Conservation (phyloP, 2,113 vertebrate genomes). For the Talpa occidentalis region DNA sequence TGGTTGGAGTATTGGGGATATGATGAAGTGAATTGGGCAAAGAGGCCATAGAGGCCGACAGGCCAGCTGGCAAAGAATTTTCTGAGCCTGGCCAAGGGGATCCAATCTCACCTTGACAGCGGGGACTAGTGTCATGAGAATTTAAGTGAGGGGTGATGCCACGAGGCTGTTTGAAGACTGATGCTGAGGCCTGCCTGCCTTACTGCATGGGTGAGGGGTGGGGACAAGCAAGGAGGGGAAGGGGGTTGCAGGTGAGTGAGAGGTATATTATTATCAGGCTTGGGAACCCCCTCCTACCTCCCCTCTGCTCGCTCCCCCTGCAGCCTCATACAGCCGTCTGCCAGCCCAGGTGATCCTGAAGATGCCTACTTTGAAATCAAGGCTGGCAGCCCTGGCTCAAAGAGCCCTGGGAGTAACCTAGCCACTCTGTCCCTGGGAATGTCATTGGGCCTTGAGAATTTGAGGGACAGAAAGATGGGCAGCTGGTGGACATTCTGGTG, state of each 20-base stretch:
- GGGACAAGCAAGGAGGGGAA: background rate
- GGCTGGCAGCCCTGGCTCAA: background rate
- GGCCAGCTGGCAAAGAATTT: background rate
- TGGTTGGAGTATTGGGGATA: background rate
- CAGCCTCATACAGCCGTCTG: background rate
- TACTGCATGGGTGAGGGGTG: background rate
- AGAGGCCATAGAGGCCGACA: background rate
- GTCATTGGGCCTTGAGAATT: background rate
- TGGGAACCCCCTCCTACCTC: background rate
- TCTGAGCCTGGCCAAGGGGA: background rate
- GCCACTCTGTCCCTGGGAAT: background rate
- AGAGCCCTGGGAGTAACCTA: background rate
- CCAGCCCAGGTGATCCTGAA: background rate
- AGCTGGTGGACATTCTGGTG: background rate
- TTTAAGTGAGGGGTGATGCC: background rate
- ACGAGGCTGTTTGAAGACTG: background rate
- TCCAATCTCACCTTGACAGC: background rate
- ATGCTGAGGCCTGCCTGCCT: background rate
- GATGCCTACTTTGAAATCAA: conserved; percentile 9
- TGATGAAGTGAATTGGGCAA: background rate
- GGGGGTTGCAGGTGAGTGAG: background rate
- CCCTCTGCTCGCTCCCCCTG: background rate
- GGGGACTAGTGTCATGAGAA: background rate
- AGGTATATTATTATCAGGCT: background rate
- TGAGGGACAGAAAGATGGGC: background rate